Evolutionary conservation across 1,140 invertebrate genomes (phyloP).

Genomic region (Heliconius melpomene): DNA sequence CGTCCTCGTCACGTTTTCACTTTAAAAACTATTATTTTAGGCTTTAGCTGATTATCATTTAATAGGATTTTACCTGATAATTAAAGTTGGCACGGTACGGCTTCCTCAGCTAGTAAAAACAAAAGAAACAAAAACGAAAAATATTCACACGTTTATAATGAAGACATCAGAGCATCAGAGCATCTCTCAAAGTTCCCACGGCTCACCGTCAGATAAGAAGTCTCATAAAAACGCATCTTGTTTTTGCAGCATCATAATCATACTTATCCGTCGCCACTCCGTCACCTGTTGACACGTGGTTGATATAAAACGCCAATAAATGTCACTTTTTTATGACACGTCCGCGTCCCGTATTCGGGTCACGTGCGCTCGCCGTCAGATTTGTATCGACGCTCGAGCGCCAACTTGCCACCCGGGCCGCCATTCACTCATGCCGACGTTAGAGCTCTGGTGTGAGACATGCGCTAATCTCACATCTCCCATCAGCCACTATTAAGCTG

Average conservation of each 20-base stretch:
- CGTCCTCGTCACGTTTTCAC: constrained; percentile 61
- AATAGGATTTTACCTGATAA: constrained; percentile 2
- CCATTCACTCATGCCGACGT: constrained; percentile 63
- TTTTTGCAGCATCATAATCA: constrained; percentile 74
- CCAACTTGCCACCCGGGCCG: constrained; percentile 63
- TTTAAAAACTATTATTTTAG: constrained; percentile 64
- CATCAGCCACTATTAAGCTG: constrained; percentile 61
- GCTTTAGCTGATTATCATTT: constrained; percentile 24
- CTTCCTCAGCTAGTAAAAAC: neutral
- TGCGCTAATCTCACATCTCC: constrained; percentile 60
- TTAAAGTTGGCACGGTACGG: neutral
- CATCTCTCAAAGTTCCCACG: constrained; percentile 56
- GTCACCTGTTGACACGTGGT: constrained; percentile 69
- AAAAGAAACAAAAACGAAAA: constrained; percentile 7
- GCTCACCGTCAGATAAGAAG: constrained; percentile 57
- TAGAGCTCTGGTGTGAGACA: constrained; percentile 44
- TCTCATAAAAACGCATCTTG: constrained; percentile 50
- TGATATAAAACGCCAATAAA: constrained; percentile 79
- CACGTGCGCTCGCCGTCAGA: constrained; percentile 69
- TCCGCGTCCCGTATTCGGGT: constrained; percentile 62
- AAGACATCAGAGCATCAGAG: constrained; percentile 48
- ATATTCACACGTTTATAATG: constrained; percentile 26
- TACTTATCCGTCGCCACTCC: constrained; percentile 56
- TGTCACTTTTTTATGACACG: constrained; percentile 78
- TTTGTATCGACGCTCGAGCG: constrained; percentile 63